Evolutionary conservation across 2,113 vertebrate genomes (phyloP).

Genomic region (Grallaria varia): DNA sequence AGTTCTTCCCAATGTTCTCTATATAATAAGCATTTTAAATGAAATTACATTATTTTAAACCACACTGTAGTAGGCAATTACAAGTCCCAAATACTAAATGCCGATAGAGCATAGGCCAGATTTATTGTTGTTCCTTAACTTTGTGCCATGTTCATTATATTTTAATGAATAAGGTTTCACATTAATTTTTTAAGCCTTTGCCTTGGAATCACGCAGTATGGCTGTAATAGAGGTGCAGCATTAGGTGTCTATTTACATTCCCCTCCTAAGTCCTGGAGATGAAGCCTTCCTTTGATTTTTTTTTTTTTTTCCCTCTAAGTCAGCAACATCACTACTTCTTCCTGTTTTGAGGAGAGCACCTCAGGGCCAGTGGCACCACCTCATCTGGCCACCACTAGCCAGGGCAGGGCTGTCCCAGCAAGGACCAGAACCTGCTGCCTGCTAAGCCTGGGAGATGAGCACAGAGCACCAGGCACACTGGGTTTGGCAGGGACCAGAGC

Average conservation of each 20-base stretch:
- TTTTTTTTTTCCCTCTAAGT: background rate
- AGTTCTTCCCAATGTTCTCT: conserved; percentile 48
- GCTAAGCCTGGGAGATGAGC: background rate
- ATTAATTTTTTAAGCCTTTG: conserved; percentile 55
- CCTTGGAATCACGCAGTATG: background rate
- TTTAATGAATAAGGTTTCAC: conserved; percentile 58
- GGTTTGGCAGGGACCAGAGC: background rate
- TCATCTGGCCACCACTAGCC: fast-evolving
- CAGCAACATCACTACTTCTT: background rate
- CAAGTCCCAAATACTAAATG: conserved; percentile 52
- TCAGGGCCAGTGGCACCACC: background rate
- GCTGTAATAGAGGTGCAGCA: background rate
- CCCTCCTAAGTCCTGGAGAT: background rate
- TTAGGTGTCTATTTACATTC: conserved; percentile 24
- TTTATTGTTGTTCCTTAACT: conserved; percentile 56
- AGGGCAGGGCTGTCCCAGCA: fast-evolving
- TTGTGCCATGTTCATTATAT: conserved; percentile 42
- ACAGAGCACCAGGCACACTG: background rate
- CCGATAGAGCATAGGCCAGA: conserved; percentile 17
- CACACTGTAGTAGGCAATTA: conserved; percentile 50
- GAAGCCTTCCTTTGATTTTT: background rate
- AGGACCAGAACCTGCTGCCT: background rate
- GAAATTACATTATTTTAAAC: conserved; percentile 58
- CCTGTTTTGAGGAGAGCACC: fast-evolving
- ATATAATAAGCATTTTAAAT: conserved; percentile 49